Percentiles rank a stretch among this genome's conserved stretches.
These are phyloP conservation scores for Sebastes diploproa DNA, from an alignment of 2,797 vertebrate species.

Conservation along the genomic window DNA sequence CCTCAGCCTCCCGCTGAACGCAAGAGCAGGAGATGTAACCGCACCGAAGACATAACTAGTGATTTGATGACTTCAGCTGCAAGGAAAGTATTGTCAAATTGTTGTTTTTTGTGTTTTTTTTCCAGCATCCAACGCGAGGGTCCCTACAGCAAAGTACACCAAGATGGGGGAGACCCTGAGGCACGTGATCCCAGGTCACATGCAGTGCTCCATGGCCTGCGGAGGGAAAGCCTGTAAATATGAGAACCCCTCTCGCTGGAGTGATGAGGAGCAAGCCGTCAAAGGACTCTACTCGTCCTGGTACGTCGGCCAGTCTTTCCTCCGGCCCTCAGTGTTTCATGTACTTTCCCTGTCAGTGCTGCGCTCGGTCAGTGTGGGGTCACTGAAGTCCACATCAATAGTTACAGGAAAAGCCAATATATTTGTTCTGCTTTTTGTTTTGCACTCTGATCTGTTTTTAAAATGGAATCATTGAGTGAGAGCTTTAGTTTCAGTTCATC, in stretches of 20 bases:
- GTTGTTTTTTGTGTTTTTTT: background rate
- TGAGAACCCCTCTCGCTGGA: conserved; percentile 96
- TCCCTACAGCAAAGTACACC: conserved; percentile 95
- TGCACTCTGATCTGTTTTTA: background rate
- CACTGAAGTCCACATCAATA: background rate
- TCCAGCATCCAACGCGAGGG: conserved; percentile 79
- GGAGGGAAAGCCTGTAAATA: conserved; percentile 97
- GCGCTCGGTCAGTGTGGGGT: background rate
- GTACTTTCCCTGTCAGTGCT: background rate
- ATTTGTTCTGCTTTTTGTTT: conserved; percentile 11
- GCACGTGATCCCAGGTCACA: conserved; percentile 93
- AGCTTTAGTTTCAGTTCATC: background rate
- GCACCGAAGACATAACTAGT: background rate
- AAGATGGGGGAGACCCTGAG: conserved; percentile 95
- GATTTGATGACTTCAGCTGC: background rate
- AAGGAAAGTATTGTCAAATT: background rate
- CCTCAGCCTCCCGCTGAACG: conserved; percentile 55
- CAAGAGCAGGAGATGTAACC: conserved; percentile 83
- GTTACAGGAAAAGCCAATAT: conserved; percentile 24
- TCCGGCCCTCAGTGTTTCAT: background rate
- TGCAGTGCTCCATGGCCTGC: conserved; percentile 98
- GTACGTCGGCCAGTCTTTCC: conserved; percentile 70
- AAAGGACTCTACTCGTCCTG: conserved; percentile 97
- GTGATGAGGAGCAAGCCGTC: conserved; percentile 90
- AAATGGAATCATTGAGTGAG: background rate